phyloP scores from a whole-genome alignment of 1,140 invertebrate genomes.

The Drosophila nikananu region DNA sequence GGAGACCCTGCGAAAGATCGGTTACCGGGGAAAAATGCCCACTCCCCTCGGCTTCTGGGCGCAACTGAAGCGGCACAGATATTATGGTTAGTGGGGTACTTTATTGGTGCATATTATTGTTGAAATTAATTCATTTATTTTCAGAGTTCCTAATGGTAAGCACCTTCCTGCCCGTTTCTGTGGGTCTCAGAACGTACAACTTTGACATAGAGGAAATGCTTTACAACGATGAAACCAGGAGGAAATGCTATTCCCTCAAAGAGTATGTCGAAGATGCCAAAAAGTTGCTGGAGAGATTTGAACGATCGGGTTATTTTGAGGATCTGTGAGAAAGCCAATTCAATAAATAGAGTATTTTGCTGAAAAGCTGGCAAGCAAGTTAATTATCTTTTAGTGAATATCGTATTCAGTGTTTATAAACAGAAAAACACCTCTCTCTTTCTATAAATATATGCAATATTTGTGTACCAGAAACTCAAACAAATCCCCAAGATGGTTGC shows the following conservation, averaged over 20 bases:
- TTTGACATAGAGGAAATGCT: slow-evolving; percentile 22
- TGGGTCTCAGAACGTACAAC: not conserved
- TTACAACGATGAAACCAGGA: slow-evolving; percentile 14
- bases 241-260: slow-evolving; percentile 17
- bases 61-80: slow-evolving; percentile 29
- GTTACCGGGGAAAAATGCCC: slow-evolving; percentile 57
- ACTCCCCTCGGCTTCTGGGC: slow-evolving; percentile 32
- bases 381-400: not conserved
- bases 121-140: not conserved
- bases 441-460: not conserved
- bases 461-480: not conserved
- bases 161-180: slow-evolving; percentile 37
- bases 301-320: slow-evolving; percentile 55
- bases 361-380: too few species aligned
- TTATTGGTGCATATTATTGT: not conserved
- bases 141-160: slow-evolving; percentile 45
- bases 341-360: not conserved
- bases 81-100: slow-evolving; percentile 28
- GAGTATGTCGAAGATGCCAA: slow-evolving; percentile 46
- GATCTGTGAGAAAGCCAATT: slow-evolving; percentile 2
- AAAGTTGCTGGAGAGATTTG: slow-evolving; percentile 40
- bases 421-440: not conserved
- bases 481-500: not conserved
- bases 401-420: not conserved
- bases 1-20: slow-evolving; percentile 52